Percentiles rank a stretch among this genome's conserved stretches.
These are phyloP conservation scores for Crotalus viridis DNA, from an alignment of 2,113 vertebrate species.

Conservation along the genomic window DNA sequence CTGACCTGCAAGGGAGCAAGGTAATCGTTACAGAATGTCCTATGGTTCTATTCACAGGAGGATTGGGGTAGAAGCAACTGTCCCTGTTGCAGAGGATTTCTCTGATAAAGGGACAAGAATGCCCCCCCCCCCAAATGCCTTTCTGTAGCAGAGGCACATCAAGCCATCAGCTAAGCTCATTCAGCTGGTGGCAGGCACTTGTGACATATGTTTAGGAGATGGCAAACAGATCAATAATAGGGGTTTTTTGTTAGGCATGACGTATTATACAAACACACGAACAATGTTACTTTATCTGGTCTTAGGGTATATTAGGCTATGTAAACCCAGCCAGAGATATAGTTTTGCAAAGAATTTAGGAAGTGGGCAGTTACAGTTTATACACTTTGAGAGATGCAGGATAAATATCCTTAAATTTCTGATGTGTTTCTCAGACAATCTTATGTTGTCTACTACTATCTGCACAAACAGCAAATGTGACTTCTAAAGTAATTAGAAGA, in stretches of 20 bases:
- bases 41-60: background rate
- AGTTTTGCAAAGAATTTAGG: background rate
- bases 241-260: background rate
- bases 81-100: background rate
- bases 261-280: background rate
- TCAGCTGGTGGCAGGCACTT: background rate
- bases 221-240: background rate
- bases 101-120: background rate
- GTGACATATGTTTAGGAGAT: background rate
- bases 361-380: background rate
- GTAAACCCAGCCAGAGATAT: background rate
- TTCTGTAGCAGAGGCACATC: background rate
- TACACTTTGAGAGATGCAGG: background rate
- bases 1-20: constrained; percentile 80
- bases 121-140: background rate
- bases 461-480: background rate
- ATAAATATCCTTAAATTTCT: background rate
- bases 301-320: background rate
- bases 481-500: background rate
- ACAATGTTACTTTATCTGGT: background rate
- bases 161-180: background rate
- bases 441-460: background rate
- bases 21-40: constrained; percentile 40
- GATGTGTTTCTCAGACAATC: background rate
- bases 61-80: background rate